These are phyloP conservation scores for Polypedilum pembai DNA, from an alignment of 1,140 invertebrate genomes.

Conservation along the genomic window DNA sequence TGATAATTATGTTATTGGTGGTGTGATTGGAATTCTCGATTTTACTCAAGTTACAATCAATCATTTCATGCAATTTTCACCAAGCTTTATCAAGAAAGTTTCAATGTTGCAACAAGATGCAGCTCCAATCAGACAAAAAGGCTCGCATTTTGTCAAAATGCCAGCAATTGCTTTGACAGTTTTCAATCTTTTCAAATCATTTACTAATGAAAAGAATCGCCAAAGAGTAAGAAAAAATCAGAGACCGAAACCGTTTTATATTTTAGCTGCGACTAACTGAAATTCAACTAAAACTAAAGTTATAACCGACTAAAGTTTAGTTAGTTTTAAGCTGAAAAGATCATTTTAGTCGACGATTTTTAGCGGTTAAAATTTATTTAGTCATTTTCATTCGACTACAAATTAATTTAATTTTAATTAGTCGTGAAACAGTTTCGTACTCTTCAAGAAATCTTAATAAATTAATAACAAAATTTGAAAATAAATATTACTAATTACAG, in stretches of 20 bases:
- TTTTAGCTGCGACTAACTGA: no score
- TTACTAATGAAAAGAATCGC: constrained; percentile 46
- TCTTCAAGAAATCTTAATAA: no score
- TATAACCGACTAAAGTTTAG: no score
- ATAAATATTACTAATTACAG: constrained; percentile 31
- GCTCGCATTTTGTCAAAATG: constrained; percentile 47
- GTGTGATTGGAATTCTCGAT: constrained; percentile 43
- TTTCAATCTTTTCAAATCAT: constrained; percentile 44
- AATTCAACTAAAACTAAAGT: no score
- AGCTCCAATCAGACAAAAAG: constrained; percentile 46
- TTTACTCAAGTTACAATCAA: constrained; percentile 42
- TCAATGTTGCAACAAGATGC: constrained; percentile 48
- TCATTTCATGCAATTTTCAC: constrained; percentile 46
- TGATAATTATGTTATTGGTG: constrained; percentile 39
- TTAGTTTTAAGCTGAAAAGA: no score
- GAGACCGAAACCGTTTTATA: no score
- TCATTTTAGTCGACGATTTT: no score
- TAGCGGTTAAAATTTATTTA: no score
- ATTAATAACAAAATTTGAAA: background rate
- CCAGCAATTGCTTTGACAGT: constrained; percentile 45
- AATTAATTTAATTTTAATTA: no score
- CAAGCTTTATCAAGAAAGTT: constrained; percentile 46
- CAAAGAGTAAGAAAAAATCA: constrained; percentile 40
- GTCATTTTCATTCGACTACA: no score
- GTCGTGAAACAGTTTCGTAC: no score